A percentile compares a stretch with the other conserved stretches of the same genome.
Evolutionary conservation across 2,113 vertebrate genomes (phyloP).

Genomic region (Actenoides hombroni): DNA sequence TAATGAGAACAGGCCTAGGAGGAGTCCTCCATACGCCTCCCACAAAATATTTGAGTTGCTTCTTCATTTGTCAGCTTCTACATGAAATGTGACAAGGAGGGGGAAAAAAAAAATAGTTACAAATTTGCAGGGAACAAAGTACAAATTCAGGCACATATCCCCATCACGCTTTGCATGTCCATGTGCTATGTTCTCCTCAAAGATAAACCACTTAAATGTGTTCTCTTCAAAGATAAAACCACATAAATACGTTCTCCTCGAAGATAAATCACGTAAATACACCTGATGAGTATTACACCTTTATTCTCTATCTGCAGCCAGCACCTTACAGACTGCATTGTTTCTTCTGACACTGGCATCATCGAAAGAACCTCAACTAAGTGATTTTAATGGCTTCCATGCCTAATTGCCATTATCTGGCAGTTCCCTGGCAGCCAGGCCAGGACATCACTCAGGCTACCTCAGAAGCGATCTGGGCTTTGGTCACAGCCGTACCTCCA

Average conservation of each 20-base stretch:
- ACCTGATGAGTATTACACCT: neutral
- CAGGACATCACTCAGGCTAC: neutral
- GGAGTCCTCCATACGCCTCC: neutral
- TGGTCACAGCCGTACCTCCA: neutral
- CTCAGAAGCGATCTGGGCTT: neutral
- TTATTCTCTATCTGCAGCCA: neutral
- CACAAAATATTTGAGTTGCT: neutral
- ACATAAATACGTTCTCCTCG: no score
- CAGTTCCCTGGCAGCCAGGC: neutral
- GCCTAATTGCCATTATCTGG: neutral
- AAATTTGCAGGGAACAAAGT: neutral
- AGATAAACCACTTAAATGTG: neutral
- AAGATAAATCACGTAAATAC: no score
- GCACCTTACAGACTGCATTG: neutral
- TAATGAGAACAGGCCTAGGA: neutral
- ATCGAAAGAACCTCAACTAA: neutral
- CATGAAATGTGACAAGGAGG: neutral
- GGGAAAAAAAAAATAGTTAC: neutral
- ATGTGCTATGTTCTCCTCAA: neutral
- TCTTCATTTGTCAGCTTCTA: neutral
- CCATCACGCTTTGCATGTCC: accelerated
- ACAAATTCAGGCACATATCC: neutral
- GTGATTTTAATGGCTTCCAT: neutral
- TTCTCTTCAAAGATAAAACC: no score
- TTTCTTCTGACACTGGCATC: neutral